Evolutionary conservation across 1,140 invertebrate genomes (phyloP).

Genomic region (Temnothorax curvispinosus): DNA sequence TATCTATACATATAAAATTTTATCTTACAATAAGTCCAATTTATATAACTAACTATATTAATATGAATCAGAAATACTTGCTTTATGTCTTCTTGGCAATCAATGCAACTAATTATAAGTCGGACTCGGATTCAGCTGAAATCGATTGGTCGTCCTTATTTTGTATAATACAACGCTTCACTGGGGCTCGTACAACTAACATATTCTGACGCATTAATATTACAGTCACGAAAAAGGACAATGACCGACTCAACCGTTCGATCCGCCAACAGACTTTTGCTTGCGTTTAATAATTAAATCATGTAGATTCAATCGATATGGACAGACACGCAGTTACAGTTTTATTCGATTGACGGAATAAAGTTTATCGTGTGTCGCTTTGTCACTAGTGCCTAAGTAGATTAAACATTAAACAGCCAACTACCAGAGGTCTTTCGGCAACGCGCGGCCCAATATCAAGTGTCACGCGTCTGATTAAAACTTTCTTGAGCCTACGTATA

Average conservation of each 20-base stretch:
- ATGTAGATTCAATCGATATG: conserved; percentile 21
- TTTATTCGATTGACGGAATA: conserved; percentile 45
- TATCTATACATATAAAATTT: not conserved
- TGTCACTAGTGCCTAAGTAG: conserved; percentile 35
- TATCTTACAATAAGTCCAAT: no score
- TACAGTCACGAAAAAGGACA: conserved; percentile 17
- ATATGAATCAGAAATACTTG: not conserved
- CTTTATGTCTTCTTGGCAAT: not conserved
- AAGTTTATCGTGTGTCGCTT: conserved; percentile 33
- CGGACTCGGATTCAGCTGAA: not conserved
- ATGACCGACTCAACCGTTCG: not conserved
- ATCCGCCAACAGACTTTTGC: not conserved
- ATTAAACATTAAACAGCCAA: conserved; percentile 53
- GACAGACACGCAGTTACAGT: not conserved
- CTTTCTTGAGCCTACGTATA: conserved; percentile 46
- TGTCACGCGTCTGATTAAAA: conserved; percentile 62
- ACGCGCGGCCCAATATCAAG: conserved; percentile 31
- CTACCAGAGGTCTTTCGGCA: conserved; percentile 28
- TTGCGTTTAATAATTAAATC: conserved; percentile 46
- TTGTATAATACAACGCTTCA: not conserved
- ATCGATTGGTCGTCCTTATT: conserved; percentile 5
- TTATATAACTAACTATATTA: not conserved
- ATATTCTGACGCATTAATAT: conserved; percentile 28
- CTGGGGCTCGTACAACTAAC: not conserved
- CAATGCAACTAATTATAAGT: not conserved